These are phyloP conservation scores for Lonchura striata DNA, from an alignment of 2,113 vertebrate species.

Conservation along the genomic window DNA sequence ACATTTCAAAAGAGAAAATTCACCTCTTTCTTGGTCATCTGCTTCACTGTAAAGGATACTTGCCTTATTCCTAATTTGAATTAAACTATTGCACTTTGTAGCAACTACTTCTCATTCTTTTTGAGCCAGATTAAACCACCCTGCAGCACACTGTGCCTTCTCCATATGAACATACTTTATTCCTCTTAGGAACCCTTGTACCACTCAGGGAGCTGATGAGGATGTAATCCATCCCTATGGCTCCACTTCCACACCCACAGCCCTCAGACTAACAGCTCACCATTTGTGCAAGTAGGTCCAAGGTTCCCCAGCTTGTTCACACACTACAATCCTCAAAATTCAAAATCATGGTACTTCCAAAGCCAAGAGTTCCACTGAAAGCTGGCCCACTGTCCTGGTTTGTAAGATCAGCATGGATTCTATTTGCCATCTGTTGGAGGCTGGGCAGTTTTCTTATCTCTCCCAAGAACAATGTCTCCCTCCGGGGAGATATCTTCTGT, in stretches of 20 bases:
- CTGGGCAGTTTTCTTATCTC: no score
- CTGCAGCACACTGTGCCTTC: neutral
- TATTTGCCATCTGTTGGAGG: no score
- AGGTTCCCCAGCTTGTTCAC: neutral
- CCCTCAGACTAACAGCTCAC: neutral
- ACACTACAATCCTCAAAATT: neutral
- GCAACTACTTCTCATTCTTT: neutral
- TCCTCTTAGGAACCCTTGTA: neutral
- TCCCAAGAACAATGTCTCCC: no score
- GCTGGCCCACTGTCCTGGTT: no score
- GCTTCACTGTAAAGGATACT: neutral
- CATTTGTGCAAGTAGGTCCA: neutral
- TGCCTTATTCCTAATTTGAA: neutral
- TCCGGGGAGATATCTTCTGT: no score
- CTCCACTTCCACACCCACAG: neutral
- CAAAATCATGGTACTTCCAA: neutral
- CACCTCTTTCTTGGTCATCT: neutral
- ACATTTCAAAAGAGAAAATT: neutral
- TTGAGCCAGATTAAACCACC: neutral
- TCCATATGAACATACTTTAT: neutral
- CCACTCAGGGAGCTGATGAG: neutral
- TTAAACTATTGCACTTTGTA: neutral
- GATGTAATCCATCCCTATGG: neutral
- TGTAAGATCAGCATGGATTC: no score
- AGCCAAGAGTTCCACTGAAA: neutral